These are phyloP conservation scores for Fundulus diaphanus DNA, from an alignment of 2,797 vertebrate genomes.

Conservation along the genomic window DNA sequence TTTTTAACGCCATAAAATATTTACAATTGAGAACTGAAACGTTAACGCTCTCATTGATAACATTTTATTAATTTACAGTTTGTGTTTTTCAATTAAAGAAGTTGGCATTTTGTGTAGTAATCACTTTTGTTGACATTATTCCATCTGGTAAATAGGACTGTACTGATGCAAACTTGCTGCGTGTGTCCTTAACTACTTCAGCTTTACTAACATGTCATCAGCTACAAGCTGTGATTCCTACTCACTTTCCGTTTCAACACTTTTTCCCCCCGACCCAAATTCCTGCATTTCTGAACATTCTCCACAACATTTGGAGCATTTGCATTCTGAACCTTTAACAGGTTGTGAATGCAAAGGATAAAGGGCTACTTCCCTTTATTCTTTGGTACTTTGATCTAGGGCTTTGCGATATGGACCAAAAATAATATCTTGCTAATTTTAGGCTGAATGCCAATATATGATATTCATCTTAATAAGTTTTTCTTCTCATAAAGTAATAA, in stretches of 20 bases:
- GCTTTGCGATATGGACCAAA: too few species aligned
- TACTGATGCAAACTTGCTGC: background rate
- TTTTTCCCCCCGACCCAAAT: background rate
- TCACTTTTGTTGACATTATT: background rate
- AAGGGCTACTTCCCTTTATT: too few species aligned
- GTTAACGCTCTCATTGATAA: background rate
- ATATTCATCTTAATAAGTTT: too few species aligned
- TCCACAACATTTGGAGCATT: background rate
- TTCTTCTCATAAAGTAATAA: too few species aligned
- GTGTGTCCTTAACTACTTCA: background rate
- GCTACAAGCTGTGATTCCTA: too few species aligned
- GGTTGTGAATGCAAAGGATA: too few species aligned
- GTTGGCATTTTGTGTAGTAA: background rate
- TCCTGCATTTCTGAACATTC: background rate
- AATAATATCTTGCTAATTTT: too few species aligned
- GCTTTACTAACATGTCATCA: background rate
- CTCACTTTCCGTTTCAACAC: too few species aligned
- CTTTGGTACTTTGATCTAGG: too few species aligned
- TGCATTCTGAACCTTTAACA: background rate
- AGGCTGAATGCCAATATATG: too few species aligned
- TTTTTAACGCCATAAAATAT: background rate
- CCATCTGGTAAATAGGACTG: background rate
- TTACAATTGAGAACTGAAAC: background rate
- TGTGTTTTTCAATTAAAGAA: background rate
- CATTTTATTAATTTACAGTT: background rate